Conservation (phyloP, 2,113 vertebrate species). For the Nanger granti region DNA sequence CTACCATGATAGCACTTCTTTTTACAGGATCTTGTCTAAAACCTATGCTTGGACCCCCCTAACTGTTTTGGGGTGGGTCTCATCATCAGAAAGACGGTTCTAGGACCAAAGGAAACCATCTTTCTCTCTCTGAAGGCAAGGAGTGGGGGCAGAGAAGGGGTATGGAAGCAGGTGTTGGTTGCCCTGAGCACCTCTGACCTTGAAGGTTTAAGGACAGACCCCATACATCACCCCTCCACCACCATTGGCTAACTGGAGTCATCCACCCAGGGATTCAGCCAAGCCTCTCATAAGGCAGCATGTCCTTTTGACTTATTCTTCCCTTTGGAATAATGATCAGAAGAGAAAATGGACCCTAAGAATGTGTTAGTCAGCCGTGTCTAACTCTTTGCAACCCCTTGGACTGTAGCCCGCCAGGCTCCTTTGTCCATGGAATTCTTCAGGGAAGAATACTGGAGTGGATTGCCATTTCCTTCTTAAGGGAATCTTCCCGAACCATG, state of each 20-base stretch:
- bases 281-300: not conserved
- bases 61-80: not conserved
- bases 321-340: not conserved
- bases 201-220: not conserved
- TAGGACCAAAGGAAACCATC: fast-evolving
- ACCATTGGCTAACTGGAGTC: not conserved
- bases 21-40: not conserved
- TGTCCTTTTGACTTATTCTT: not conserved
- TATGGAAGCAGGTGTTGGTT: fast-evolving
- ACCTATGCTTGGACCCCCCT: not conserved
- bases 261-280: not conserved
- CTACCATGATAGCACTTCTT: not conserved
- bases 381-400: not conserved
- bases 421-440: not conserved
- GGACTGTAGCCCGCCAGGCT: not conserved
- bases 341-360: fast-evolving
- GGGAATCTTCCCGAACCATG: not conserved
- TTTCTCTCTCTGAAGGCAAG: not conserved
- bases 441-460: not conserved
- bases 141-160: fast-evolving
- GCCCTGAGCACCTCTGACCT: not conserved
- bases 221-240: not conserved
- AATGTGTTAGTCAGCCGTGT: not conserved
- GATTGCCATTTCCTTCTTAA: not conserved
- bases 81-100: not conserved